Evolutionary conservation across 2,797 vertebrate genomes (phyloP).

Genomic region (Emys orbicularis): DNA sequence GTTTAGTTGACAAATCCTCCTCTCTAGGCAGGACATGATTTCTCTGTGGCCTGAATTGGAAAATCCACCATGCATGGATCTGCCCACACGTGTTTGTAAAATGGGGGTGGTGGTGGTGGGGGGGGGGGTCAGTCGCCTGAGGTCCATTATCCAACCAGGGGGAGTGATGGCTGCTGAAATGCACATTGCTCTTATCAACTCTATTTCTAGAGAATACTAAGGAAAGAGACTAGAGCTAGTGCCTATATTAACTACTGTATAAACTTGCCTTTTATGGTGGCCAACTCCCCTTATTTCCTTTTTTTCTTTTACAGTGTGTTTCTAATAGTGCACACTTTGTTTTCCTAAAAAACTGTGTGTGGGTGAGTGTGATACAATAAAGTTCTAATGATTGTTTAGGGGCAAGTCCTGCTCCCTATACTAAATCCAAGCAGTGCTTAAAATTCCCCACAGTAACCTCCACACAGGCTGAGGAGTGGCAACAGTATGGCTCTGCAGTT

Average conservation of each 20-base stretch:
- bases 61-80: neutral
- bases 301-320: neutral
- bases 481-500: neutral
- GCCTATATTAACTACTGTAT: neutral
- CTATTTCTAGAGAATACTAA: rapidly evolving
- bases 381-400: neutral
- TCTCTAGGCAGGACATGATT: neutral
- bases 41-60: neutral
- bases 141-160: neutral
- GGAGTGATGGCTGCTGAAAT: neutral
- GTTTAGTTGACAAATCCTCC: neutral
- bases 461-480: neutral
- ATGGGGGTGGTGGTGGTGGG: neutral
- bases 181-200: neutral
- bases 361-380: neutral
- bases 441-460: neutral
- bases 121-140: neutral
- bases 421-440: neutral
- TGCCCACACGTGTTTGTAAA: neutral
- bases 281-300: neutral
- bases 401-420: neutral
- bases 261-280: neutral
- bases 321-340: neutral
- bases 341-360: neutral
- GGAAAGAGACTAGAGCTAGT: neutral